These are phyloP conservation scores for Rhea pennata DNA, from an alignment of 2,113 vertebrate genomes.

Conservation along the genomic window DNA sequence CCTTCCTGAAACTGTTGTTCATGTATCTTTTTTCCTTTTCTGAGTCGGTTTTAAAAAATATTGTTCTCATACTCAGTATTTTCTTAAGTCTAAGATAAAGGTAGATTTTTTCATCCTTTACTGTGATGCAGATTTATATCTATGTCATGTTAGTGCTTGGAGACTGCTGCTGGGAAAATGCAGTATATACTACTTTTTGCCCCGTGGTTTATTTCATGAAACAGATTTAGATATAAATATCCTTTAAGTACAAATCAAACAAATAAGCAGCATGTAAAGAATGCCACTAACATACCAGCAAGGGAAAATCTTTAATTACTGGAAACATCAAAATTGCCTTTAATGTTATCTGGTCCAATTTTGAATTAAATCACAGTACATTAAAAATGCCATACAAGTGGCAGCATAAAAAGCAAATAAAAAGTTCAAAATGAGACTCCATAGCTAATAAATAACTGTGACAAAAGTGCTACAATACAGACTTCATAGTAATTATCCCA, in stretches of 20 bases:
- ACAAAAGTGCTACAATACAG: neutral
- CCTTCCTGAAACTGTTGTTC: neutral
- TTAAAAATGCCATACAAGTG: neutral
- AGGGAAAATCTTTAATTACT: constrained; percentile 6
- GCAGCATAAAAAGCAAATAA: constrained; percentile 4
- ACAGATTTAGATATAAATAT: neutral
- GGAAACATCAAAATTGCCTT: neutral
- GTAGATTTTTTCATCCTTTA: neutral
- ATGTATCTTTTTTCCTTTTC: neutral
- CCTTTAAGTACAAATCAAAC: neutral
- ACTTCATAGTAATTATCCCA: constrained; percentile 28
- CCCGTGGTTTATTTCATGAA: neutral
- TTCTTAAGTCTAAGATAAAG: neutral
- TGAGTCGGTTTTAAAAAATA: neutral
- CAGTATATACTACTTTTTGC: neutral
- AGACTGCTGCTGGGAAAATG: neutral
- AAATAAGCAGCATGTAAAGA: neutral
- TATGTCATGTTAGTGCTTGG: neutral
- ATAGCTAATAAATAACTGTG: constrained; percentile 3
- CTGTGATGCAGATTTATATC: neutral
- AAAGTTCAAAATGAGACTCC: neutral
- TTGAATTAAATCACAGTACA: neutral
- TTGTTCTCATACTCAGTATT: neutral
- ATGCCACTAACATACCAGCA: neutral
- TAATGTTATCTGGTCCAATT: neutral